Conservation (phyloP, 1,140 invertebrate genomes). For the Drosophila insularis region DNA sequence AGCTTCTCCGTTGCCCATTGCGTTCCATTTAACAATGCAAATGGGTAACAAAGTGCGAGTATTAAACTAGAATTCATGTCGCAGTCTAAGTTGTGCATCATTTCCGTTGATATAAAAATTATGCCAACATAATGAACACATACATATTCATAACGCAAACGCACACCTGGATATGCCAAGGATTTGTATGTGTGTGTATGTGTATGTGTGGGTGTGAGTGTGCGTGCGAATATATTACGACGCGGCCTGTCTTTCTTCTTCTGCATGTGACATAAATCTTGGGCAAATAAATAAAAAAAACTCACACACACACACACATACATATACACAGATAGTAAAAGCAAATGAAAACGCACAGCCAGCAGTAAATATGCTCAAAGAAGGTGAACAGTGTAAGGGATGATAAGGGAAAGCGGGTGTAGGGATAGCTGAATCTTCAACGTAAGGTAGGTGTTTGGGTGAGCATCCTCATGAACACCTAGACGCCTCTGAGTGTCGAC, state of each 20-base stretch:
- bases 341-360: conserved; percentile 64
- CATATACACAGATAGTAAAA: conserved; percentile 58
- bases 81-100: conserved; percentile 66
- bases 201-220: conserved; percentile 27
- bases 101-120: conserved; percentile 73
- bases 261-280: conserved; percentile 73
- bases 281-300: conserved; percentile 68
- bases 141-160: conserved; percentile 74
- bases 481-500: conserved; percentile 62
- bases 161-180: conserved; percentile 14
- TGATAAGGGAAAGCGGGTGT: too few relatives aligned
- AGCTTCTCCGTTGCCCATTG: not conserved
- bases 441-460: conserved; percentile 35
- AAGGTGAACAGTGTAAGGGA: not conserved
- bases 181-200: conserved; percentile 31
- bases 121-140: conserved; percentile 65
- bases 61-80: conserved; percentile 65
- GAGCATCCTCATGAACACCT: conserved; percentile 67
- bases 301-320: conserved; percentile 8
- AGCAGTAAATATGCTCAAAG: conserved; percentile 61
- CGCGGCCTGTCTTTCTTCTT: conserved; percentile 46
- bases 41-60: conserved; percentile 41
- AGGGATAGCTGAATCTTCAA: not conserved
- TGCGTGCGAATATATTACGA: conserved; percentile 53
- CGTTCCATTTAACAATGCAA: conserved; percentile 28